A percentile compares a stretch with the other conserved stretches of the same genome.
Evolutionary conservation across 2,888 invertebrate species (phyloP).

Genomic region (Perizoma affinitatum): DNA sequence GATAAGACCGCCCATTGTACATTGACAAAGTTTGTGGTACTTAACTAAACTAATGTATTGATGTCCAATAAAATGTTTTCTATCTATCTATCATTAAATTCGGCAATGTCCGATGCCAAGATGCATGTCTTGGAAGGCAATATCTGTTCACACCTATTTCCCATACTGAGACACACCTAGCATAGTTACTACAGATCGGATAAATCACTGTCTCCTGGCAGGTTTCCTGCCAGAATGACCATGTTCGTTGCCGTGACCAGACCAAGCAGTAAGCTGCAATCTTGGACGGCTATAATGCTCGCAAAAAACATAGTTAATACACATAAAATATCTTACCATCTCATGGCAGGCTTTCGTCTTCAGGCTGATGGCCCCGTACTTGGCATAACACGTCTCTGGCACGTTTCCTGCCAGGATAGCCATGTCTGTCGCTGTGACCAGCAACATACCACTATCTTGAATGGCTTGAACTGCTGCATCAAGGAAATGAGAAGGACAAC

Average conservation of each 20-base stretch:
- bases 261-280: conserved; percentile 92
- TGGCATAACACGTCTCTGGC: conserved; percentile 95
- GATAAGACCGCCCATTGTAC: no score
- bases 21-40: no score
- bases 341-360: conserved; percentile 96
- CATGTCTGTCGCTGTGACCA: conserved; percentile 99
- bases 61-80: no score
- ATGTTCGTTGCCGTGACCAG: conserved; percentile 97
- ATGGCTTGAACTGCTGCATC: conserved; percentile 94
- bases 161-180: no score
- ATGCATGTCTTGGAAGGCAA: no score
- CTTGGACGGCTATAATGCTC: conserved; percentile 91
- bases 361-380: conserved; percentile 96
- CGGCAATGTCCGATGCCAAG: no score
- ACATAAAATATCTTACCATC: conserved; percentile 85
- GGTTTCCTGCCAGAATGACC: conserved; percentile 97
- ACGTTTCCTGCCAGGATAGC: conserved; percentile 97
- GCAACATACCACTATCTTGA: conserved; percentile 92
- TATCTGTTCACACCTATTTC: no score
- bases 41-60: no score
- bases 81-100: no score
- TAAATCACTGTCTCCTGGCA: conserved; percentile 86
- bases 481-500: conserved; percentile 96
- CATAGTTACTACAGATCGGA: no score
- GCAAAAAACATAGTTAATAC: conserved; percentile 52